Conservation (phyloP, 2,113 vertebrate species). For the Aegypius monachus region DNA sequence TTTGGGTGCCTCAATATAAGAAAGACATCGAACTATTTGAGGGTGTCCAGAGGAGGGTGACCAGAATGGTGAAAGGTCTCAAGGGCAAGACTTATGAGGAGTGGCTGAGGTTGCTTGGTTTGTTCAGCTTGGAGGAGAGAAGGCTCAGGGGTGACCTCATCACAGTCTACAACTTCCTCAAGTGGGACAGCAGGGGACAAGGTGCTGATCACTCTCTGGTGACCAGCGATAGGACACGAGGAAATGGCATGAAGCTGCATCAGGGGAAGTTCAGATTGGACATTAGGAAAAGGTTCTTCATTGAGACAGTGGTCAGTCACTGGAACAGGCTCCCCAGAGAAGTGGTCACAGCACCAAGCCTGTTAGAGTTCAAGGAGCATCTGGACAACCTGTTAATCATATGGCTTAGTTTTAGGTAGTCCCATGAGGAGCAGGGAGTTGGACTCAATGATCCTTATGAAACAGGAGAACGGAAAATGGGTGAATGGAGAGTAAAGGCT, state of each 20-base stretch:
- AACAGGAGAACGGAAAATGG: not conserved
- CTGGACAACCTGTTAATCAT: not conserved
- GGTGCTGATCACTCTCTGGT: not conserved
- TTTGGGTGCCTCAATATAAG: not conserved
- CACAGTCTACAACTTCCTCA: not conserved
- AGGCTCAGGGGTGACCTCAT: not conserved
- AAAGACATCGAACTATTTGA: not conserved
- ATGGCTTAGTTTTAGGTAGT: not conserved
- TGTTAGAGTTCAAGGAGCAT: not conserved
- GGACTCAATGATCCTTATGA: not conserved
- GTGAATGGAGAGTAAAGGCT: not conserved
- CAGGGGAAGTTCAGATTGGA: not conserved
- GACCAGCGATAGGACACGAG: not conserved
- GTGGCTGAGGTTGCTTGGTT: not conserved
- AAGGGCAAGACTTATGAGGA: not conserved
- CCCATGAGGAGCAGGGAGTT: not conserved
- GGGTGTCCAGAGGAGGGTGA: not conserved
- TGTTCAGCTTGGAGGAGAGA: not conserved
- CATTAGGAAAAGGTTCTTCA: not conserved
- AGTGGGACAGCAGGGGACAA: not conserved
- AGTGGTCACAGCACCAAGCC: not conserved
- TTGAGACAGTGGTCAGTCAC: not conserved
- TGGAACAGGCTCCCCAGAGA: not conserved
- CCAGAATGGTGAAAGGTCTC: not conserved
- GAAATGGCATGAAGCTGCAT: not conserved